These are phyloP conservation scores for Pseudomugil tenellus DNA, from an alignment of 2,797 vertebrate genomes.

Conservation along the genomic window DNA sequence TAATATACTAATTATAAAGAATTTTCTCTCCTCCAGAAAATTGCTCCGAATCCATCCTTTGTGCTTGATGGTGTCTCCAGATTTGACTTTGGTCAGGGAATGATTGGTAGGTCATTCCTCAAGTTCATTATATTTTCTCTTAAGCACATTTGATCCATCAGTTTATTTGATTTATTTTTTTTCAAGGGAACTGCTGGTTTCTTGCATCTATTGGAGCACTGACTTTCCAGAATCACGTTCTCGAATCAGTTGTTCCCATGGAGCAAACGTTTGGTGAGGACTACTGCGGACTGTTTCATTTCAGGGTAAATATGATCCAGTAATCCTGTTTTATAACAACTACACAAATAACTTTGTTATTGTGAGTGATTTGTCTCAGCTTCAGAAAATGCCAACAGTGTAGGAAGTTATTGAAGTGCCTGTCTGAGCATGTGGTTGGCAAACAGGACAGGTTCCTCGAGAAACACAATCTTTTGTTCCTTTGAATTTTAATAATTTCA, in stretches of 20 bases:
- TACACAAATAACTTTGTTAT: neutral
- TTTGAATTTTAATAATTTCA: too few relatives aligned
- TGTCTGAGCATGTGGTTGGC: neutral
- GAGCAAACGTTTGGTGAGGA: conserved; percentile 66
- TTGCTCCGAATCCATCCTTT: conserved; percentile 60
- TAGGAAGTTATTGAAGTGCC: neutral
- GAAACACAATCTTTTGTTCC: too few relatives aligned
- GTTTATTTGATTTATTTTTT: neutral
- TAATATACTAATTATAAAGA: neutral
- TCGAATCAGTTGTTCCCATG: conserved; percentile 63
- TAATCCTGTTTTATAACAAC: neutral
- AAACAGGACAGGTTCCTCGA: too few relatives aligned
- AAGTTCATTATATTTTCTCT: neutral
- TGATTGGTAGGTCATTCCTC: conserved; percentile 61
- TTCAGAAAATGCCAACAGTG: too few relatives aligned
- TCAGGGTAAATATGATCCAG: conserved; percentile 65
- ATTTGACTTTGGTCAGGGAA: conserved; percentile 81
- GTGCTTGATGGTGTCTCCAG: conserved; percentile 74
- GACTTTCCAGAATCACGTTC: conserved; percentile 69
- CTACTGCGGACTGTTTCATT: conserved; percentile 83
- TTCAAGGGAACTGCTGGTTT: conserved; percentile 83
- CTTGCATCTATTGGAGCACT: conserved; percentile 80
- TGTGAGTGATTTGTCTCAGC: too few relatives aligned
- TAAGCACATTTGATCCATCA: accelerated
- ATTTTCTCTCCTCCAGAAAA: conserved; percentile 52